Conservation (phyloP, 2,797 vertebrate species). For the Gephyroberyx darwinii region DNA sequence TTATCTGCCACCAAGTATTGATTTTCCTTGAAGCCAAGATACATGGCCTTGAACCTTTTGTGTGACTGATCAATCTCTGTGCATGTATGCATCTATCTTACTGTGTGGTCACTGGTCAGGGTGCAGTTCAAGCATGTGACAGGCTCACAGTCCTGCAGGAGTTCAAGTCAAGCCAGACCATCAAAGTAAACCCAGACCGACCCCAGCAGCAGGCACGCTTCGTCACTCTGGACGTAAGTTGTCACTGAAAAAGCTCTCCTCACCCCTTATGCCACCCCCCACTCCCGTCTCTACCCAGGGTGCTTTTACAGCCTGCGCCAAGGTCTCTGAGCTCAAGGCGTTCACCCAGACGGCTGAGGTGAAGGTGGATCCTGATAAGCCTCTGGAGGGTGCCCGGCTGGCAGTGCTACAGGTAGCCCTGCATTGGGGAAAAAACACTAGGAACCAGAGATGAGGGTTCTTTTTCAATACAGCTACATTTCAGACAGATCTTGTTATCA, state of each 20-base stretch:
- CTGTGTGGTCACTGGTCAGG: conserved; percentile 77
- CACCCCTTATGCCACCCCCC: conserved; percentile 26
- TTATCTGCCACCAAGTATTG: background rate
- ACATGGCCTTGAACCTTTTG: conserved; percentile 11
- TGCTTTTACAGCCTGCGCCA: conserved; percentile 82
- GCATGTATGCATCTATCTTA: conserved; percentile 23
- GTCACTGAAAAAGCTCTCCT: background rate
- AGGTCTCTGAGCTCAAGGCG: conserved; percentile 79
- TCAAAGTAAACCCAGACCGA: conserved; percentile 92
- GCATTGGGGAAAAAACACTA: background rate
- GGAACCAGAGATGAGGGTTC: background rate
- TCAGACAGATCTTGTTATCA: background rate
- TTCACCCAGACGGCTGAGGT: conserved; percentile 84
- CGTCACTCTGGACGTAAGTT: conserved; percentile 89
- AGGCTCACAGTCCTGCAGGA: conserved; percentile 79
- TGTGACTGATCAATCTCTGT: conserved; percentile 19
- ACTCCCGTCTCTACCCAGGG: conserved; percentile 78
- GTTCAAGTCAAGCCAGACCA: conserved; percentile 83
- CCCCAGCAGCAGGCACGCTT: conserved; percentile 88
- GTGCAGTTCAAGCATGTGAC: conserved; percentile 79
- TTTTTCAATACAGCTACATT: background rate
- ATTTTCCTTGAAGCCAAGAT: background rate
- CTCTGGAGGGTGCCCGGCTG: conserved; percentile 90
- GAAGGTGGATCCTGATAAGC: conserved; percentile 98
- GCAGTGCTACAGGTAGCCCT: conserved; percentile 87